Evolutionary conservation across 1,140 invertebrate genomes (phyloP), one percentile per base, ranked within the genome.

Genomic region (Lycorma delicatula): DNA sequence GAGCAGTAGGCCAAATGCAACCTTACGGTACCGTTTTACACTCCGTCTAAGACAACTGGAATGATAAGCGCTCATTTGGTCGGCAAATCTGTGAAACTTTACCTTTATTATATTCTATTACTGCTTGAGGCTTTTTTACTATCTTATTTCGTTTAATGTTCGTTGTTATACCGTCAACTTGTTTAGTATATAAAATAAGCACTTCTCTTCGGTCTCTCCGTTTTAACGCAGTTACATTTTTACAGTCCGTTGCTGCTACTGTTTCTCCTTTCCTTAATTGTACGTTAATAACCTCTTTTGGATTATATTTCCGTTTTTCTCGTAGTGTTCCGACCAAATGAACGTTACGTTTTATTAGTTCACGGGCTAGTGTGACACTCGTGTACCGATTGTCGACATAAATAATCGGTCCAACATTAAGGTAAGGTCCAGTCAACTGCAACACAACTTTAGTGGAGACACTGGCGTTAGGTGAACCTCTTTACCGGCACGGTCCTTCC

Each of bases 1-100:
- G 20, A 47, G 9, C 12, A 57, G 23, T 29, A 65, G 18, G 23
- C 57, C 60, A 34, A 55, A 54, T 27, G 28, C 48, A 38, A 56
- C 41, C 34, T 62, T 62, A 12, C 52, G 36, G 47, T 56, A 58
- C 36, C 63, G 62, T 54, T 55, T 64, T 36, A 52, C 51, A 11
- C 54, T 51, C 59, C 61, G 56, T 51, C 66, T 51, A n/a, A 66
- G 49, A 55, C 60, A 49, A 34, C 31, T n/a, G 13, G 60, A 46
- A 36, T 55, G 20, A 53, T 9, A 9, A 34, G n/a, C 31, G 9
- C n/a, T n/a, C 31, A 34, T 34, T 34, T 34, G 31, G 31, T 34
- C 31, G 9, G 31, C 31, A 34, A 34, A 34, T 34, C 31, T 34
- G n/a, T 34, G 31, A 34, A 34, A 9, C 9, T n/a, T 34, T 34